phyloP scores from a whole-genome alignment of 1,140 invertebrate species.

The Bombus confusus region DNA sequence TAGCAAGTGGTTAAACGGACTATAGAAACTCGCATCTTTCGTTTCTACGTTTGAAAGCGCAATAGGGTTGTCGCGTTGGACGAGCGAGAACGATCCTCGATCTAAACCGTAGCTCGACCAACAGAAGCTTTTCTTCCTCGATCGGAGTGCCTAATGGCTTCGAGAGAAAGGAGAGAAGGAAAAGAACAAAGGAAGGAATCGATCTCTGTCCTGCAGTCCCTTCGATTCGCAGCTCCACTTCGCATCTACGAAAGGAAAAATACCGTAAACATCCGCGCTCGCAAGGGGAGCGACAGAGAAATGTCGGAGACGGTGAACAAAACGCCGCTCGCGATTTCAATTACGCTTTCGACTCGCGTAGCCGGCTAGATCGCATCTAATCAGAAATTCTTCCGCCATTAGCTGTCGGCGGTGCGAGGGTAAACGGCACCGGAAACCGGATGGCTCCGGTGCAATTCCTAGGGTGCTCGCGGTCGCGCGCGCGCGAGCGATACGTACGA shows the following conservation, averaged over 20 bases:
- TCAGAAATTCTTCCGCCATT: conserved; percentile 52
- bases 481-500: conserved; percentile 29
- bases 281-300: background rate
- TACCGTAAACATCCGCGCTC: background rate
- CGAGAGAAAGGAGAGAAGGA: too few relatives aligned
- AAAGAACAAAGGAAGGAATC: background rate
- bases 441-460: conserved; percentile 60
- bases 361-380: conserved; percentile 34
- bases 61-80: too few relatives aligned
- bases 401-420: conserved; percentile 44
- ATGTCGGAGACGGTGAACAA: background rate
- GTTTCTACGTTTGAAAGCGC: too few relatives aligned
- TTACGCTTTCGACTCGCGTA: conserved; percentile 33
- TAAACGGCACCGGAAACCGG: conserved; percentile 68
- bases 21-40: too few relatives aligned
- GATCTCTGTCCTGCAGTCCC: background rate
- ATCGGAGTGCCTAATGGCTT: background rate
- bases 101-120: too few relatives aligned
- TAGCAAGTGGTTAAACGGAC: too few relatives aligned
- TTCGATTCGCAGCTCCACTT: background rate
- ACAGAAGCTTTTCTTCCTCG: background rate
- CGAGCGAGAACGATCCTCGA: too few relatives aligned
- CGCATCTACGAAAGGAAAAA: background rate
- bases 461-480: conserved; percentile 40
- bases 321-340: conserved; percentile 32